These are phyloP conservation scores for Lathronympha strigana DNA, from an alignment of 2,888 invertebrate genomes.

Conservation along the genomic window DNA sequence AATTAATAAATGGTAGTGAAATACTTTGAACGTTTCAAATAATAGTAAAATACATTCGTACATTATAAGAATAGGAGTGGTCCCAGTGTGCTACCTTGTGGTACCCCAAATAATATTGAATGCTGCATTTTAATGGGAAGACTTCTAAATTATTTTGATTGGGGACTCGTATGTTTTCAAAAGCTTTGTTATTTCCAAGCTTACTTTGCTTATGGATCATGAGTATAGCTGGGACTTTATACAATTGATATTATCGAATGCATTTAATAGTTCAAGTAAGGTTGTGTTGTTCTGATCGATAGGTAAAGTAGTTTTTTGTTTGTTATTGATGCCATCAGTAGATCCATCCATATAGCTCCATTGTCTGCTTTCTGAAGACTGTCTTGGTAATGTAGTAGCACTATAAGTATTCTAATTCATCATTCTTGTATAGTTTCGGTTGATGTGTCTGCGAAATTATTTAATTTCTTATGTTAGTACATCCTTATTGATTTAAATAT, in stretches of 20 bases:
- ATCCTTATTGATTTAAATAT: constrained; percentile 3
- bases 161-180: neutral
- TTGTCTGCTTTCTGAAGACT: constrained; percentile 12
- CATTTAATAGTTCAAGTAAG: neutral
- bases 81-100: neutral
- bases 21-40: too few species aligned
- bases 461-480: neutral
- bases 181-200: neutral
- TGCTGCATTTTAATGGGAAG: neutral
- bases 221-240: neutral
- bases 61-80: neutral
- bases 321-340: neutral
- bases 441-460: constrained; percentile 30
- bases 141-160: neutral
- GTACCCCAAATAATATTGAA: neutral
- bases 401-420: constrained; percentile 32
- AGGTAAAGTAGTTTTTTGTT: neutral
- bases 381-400: constrained; percentile 30
- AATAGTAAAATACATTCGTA: too few species aligned
- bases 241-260: neutral
- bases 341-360: constrained; percentile 8
- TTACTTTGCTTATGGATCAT: neutral
- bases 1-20: too few species aligned
- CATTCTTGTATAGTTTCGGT: constrained; percentile 43
- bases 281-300: constrained; percentile 1